Conservation (phyloP, 2,113 vertebrate species). For the Odontesthes bonariensis region DNA sequence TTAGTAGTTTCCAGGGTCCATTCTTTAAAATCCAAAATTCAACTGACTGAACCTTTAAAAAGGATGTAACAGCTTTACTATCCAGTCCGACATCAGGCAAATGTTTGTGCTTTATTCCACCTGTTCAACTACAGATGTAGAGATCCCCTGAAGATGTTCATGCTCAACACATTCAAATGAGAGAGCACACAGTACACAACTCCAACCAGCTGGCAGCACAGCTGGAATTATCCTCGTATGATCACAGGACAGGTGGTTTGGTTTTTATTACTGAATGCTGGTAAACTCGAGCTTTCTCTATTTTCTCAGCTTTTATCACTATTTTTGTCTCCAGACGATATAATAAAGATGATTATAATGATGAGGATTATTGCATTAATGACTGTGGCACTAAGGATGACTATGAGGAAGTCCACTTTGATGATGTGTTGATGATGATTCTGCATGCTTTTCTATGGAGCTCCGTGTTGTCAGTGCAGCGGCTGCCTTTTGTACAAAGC, state of each 20-base stretch:
- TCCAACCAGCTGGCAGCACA: conserved; percentile 62
- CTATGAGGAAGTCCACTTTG: conserved; percentile 32
- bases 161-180: conserved; percentile 29
- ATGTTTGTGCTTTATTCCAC: too few species aligned
- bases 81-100: too few species aligned
- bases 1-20: too few species aligned
- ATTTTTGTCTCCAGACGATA: conserved; percentile 81
- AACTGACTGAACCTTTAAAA: too few species aligned
- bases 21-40: too few species aligned
- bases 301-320: conserved; percentile 81
- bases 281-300: conserved; percentile 72
- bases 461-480: conserved; percentile 78
- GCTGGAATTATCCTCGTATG: conserved; percentile 81
- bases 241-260: conserved; percentile 73
- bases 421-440: conserved; percentile 32
- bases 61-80: too few species aligned
- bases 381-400: conserved; percentile 60
- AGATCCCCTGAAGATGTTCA: too few species aligned
- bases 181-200: conserved; percentile 67
- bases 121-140: too few species aligned
- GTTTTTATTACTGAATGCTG: conserved; percentile 78
- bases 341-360: conserved; percentile 62
- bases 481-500: conserved; percentile 29
- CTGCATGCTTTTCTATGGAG: conserved; percentile 75
- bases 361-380: conserved; percentile 26